Percentiles rank a stretch among this genome's conserved stretches.
phyloP scores from a whole-genome alignment of 37 sponge, comb jelly and placozoan genomes.

The Spongilla lacustris region DNA sequence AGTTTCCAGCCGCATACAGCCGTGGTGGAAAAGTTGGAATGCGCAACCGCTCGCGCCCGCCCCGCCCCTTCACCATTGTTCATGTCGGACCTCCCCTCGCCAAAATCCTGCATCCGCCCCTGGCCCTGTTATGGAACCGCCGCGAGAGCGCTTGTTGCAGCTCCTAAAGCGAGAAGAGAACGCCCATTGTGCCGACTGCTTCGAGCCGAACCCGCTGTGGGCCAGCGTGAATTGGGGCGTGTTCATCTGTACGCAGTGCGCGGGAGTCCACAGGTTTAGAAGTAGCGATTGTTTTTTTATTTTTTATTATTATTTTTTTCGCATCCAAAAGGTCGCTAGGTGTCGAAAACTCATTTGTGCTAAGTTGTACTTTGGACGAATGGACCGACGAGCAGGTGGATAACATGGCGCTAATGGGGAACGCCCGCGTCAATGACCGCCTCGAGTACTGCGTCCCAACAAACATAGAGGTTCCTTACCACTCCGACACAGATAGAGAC shows the following conservation, averaged over 20 bases:
- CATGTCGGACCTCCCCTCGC: not conserved
- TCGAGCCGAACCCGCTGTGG: slow-evolving; percentile 81
- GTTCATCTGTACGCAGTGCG: slow-evolving; percentile 88
- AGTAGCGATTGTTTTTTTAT: too few species aligned
- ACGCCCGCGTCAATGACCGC: slow-evolving; percentile 52
- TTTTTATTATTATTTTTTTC: not conserved
- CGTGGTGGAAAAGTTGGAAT: too few species aligned
- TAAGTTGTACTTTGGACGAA: slow-evolving; percentile 69
- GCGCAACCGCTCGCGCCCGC: too few species aligned
- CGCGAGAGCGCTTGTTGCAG: slow-evolving; percentile 22
- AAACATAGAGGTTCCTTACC: slow-evolving; percentile 76
- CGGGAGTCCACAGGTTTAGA: slow-evolving; percentile 81
- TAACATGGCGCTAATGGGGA: slow-evolving; percentile 62
- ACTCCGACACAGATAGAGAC: slow-evolving; percentile 68
- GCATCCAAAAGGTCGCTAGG: slow-evolving; percentile 52
- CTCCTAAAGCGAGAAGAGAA: slow-evolving; percentile 64
- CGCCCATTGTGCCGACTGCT: slow-evolving; percentile 78
- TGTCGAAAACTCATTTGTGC: slow-evolving; percentile 77
- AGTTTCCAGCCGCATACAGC: too few species aligned
- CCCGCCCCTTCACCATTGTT: not conserved
- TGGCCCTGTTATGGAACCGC: not conserved
- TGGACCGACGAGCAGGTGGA: slow-evolving; percentile 79
- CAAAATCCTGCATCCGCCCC: not conserved
- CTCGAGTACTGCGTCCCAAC: slow-evolving; percentile 84
- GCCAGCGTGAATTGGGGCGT: slow-evolving; percentile 81